Base-by-base conservation (phyloP, 2,797 vertebrate species). In the Myotis pilosus region DNA sequence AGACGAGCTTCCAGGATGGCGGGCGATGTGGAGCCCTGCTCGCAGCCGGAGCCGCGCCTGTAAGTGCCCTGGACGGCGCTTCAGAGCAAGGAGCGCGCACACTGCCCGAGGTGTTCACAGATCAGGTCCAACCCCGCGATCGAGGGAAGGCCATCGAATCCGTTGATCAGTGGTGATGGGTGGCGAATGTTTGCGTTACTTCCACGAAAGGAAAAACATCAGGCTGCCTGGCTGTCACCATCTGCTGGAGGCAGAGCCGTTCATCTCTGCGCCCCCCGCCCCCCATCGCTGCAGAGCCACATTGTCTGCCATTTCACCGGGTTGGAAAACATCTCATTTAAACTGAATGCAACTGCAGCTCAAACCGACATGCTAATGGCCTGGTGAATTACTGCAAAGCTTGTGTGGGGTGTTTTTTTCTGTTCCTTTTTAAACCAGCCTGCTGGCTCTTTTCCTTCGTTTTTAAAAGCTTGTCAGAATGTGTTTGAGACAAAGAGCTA, bases 1-100 rank as follows among this genome's bases (percentile, higher is more conserved):
- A 19, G 30, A 98, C 96, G 98, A 57, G 96, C 98, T 99, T 99
- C 99, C 99, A 99, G 98, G 98, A 98, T 98, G 98, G 98, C 98
- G 98, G 28, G 96, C 95, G 96, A 98, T 97, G 97, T 88, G 74
- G 96, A 97, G 97, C 97, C 98, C 96, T 97, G 96, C 97, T 97
- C 97, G 97, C 97, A 97, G 97, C 95, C 96, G 87, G 78, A 95
- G 96, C 95, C 93, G 78, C 89, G 28, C 60, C 68, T 25, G 9
- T 69, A 0, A 64, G 88, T 97, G 97, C 95, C 74, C 96, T 94
- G 93, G 23, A 64, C 92, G 94, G 87, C 85, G 97, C 94, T 98
- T 96, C 85, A 72, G 87, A 97, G 97, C 97, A 97, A 95, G 82
- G 95, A 91, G 92, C 92, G 55, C 90, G 92, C 30, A 33, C 72